These are phyloP conservation scores for Heteromyza rotundicornis DNA, from an alignment of 2,888 invertebrate species.

Conservation along the genomic window DNA sequence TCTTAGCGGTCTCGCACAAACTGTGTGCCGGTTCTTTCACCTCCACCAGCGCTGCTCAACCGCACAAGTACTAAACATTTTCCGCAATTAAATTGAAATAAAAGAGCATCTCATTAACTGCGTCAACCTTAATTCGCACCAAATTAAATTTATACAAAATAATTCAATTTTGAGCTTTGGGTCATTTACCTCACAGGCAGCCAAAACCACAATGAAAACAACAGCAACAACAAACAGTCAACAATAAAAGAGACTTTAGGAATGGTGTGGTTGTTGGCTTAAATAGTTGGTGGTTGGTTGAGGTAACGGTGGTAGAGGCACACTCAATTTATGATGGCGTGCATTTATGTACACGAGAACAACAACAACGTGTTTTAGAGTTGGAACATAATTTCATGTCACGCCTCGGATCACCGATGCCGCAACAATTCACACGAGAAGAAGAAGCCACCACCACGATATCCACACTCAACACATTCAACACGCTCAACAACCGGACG, in stretches of 20 bases:
- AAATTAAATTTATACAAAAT: constrained; percentile 2
- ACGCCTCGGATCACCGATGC: constrained; percentile 2
- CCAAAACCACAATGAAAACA: background rate
- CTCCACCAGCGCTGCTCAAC: background rate
- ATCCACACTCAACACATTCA: background rate
- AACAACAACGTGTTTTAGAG: background rate
- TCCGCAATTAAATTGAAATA: background rate
- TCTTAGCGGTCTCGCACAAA: background rate
- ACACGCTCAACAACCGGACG: constrained; percentile 20
- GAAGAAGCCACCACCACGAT: too few relatives aligned
- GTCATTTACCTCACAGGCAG: constrained; percentile 4
- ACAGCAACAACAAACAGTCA: too few relatives aligned
- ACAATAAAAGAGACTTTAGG: too few relatives aligned
- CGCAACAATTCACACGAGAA: constrained; percentile 17
- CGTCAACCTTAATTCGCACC: constrained; percentile 1
- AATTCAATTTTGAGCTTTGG: background rate
- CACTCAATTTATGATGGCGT: background rate
- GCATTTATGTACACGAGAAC: background rate
- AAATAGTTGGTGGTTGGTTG: too few relatives aligned
- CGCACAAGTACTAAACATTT: too few relatives aligned
- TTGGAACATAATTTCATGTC: constrained; percentile 3
- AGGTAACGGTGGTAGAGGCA: background rate
- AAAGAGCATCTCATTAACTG: constrained; percentile 1
- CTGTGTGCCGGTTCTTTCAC: background rate
- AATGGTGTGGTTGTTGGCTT: too few relatives aligned